phyloP scores from a whole-genome alignment of 2,113 vertebrate genomes.

The Ellobius talpinus region DNA sequence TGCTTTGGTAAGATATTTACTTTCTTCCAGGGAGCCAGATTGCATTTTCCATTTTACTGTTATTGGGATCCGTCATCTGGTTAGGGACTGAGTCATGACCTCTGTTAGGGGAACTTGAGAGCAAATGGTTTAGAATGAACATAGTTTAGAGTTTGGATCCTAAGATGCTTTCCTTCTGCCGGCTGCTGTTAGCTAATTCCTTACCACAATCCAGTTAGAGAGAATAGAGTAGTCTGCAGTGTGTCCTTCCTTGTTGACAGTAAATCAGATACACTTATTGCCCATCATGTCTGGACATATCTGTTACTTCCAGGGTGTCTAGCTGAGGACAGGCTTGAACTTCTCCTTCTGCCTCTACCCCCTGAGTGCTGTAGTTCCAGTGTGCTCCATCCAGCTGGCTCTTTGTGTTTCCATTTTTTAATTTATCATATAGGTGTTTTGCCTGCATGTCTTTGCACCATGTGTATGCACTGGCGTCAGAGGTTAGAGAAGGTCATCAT shows the following conservation, averaged over 20 bases:
- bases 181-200: not conserved
- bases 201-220: conserved; percentile 5
- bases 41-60: not conserved
- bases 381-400: not conserved
- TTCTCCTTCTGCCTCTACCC: not conserved
- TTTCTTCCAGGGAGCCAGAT: not conserved
- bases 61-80: not conserved
- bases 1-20: conserved; percentile 90
- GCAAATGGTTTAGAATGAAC: not conserved
- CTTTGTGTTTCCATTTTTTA: not conserved
- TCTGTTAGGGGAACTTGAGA: not conserved
- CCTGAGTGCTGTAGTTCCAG: not conserved
- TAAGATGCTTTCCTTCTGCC: conserved; percentile 29
- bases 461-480: not conserved
- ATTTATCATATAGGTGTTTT: not conserved
- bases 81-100: not conserved
- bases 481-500: not conserved
- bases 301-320: not conserved
- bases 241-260: conserved; percentile 1
- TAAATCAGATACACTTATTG: not conserved
- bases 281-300: not conserved
- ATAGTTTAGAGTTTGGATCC: not conserved
- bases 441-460: not conserved
- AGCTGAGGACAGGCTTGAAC: not conserved
- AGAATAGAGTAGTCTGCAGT: not conserved